Conservation (phyloP, 2,797 vertebrate genomes). For the Macropus fuliginosus region DNA sequence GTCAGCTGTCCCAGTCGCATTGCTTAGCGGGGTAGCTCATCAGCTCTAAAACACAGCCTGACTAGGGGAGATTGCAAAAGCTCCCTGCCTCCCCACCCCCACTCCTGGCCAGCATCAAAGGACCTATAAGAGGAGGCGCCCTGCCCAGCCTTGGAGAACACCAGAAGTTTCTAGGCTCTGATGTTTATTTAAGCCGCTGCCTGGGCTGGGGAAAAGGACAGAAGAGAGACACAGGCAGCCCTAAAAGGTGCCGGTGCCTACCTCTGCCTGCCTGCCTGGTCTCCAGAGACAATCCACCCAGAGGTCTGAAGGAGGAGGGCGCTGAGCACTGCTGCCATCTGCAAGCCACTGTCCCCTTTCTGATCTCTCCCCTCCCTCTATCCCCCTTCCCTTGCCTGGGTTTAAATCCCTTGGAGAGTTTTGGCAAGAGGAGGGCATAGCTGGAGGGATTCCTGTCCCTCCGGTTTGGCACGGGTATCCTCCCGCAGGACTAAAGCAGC, state of each 20-base stretch:
- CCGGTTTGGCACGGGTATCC: not conserved
- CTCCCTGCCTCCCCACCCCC: constrained; percentile 65
- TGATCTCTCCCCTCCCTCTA: not conserved
- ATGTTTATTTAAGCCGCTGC: constrained; percentile 81
- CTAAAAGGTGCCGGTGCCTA: constrained; percentile 7
- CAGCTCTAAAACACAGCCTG: constrained; percentile 86
- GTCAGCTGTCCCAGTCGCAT: constrained; percentile 83
- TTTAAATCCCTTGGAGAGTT: not conserved
- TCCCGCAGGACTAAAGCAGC: not conserved
- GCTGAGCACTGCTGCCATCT: not conserved
- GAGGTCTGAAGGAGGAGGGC: not conserved
- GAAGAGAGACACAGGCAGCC: constrained; percentile 30
- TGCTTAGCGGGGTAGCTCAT: constrained; percentile 85
- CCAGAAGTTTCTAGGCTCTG: constrained; percentile 87
- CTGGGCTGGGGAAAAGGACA: not conserved
- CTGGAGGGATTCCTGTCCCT: not conserved
- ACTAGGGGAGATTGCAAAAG: constrained; percentile 81
- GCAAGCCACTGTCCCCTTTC: not conserved
- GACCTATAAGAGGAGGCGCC: constrained; percentile 83
- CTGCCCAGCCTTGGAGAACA: constrained; percentile 77
- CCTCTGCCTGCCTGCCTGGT: not conserved
- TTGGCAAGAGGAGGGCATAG: not conserved
- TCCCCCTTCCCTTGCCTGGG: not conserved
- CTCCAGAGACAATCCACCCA: not conserved
- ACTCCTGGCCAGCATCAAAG: constrained; percentile 35